A percentile compares a stretch with the other conserved stretches of the same genome.
Evolutionary conservation across 2,797 vertebrate genomes (phyloP).

Genomic region (Onychomys arenicola): DNA sequence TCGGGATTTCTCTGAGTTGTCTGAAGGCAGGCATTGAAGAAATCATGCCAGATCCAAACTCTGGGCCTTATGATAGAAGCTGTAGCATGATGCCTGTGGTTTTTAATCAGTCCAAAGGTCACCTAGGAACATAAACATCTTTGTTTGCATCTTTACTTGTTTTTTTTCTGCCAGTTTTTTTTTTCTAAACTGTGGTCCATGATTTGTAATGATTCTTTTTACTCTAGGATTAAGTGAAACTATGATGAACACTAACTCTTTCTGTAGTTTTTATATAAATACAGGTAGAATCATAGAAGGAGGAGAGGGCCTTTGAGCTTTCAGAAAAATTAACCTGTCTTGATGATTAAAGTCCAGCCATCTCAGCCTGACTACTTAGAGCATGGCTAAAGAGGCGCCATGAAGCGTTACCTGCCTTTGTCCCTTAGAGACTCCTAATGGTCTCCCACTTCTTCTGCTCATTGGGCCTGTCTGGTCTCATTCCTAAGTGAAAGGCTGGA

Average conservation of each 20-base stretch:
- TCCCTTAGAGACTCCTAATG: background rate
- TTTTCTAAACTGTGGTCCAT: background rate
- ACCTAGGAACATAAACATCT: background rate
- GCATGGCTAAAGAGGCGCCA: background rate
- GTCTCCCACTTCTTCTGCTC: background rate
- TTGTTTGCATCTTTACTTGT: background rate
- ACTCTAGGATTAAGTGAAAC: background rate
- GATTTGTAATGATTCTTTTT: background rate
- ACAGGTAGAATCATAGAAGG: background rate
- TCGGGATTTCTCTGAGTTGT: slow-evolving; percentile 1
- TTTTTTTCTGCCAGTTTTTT: background rate
- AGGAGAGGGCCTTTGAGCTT: background rate
- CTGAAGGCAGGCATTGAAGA: background rate
- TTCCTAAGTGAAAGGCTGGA: background rate
- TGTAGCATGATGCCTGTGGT: background rate
- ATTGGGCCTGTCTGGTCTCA: background rate
- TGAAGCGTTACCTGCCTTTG: background rate
- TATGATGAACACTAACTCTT: background rate
- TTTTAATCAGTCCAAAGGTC: background rate
- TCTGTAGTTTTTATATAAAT: background rate
- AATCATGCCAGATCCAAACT: background rate
- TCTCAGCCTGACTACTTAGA: background rate
- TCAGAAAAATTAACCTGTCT: background rate
- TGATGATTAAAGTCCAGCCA: background rate
- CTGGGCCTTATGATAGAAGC: background rate